Base-by-base conservation (phyloP, 2,797 vertebrate species). In the Acanthopagrus latus region DNA sequence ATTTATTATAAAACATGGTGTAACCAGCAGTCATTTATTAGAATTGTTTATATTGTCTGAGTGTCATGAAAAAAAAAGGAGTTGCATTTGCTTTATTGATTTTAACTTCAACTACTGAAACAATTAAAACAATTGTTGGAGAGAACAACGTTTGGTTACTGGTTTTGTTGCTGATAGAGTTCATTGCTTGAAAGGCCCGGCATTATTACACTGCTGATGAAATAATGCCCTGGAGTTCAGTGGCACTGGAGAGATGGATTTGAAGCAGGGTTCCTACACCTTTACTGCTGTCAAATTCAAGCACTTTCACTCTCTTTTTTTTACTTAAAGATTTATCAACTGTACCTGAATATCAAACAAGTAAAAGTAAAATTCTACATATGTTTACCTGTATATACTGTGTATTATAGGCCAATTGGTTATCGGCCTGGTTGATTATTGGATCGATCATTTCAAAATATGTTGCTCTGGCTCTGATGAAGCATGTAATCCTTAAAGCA, bases 91-190 rank as follows among this genome's bases (percentile, higher is more conserved):
- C 14, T 79, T 73, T 83, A 68, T 57, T 60, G 8, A 14, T 69
- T 68, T 76, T 54, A 20, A 71, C 50, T 29, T 76, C 38, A 80
- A 16, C 41, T 25, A 17, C 66, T 82, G 58, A 41, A 74, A 83
- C 44, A 64, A 86, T 82, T 80, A 83, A 90, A 90, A 81, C 3
- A 59, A 52, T 20, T 64, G 38, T 77, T 82, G 48, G 52, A 71
- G 52, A 50, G 70, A 55, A 70, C 18, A 1, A 25, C 5, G 51
- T 48, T 63, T 76, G 57, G 50, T 5, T 13, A 17, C 8, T 25
- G 21, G 3, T 7, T n/a, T 62, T 67, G 47, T 62, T 70, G 51
- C 43, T 60, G 14, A 72, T 10, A 29, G 18, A 65, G 52, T 23
- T 65, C 10, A 18, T 14, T 65, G 64, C 64, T 64, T 44, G 47